A percentile compares a stretch with the other conserved stretches of the same genome.
phyloP scores from a whole-genome alignment of 2,113 vertebrate species.

The Sinocyclocheilus rhinocerous region DNA sequence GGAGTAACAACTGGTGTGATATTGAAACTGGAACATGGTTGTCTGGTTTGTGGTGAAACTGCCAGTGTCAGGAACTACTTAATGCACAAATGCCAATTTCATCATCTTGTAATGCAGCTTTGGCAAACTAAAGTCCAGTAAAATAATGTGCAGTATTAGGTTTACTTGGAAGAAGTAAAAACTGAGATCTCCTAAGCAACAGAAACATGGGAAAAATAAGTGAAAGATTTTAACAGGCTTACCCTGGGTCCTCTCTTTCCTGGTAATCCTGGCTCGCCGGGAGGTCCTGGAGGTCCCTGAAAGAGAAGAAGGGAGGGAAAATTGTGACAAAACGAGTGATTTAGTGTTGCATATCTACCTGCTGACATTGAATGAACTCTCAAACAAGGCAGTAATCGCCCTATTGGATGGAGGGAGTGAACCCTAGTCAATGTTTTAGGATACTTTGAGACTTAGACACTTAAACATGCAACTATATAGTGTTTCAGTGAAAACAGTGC shows the following conservation, averaged over 20 bases:
- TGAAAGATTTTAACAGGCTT: slow-evolving; percentile 67
- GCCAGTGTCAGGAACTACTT: no score
- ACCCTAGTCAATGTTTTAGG: background rate
- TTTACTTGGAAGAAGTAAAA: background rate
- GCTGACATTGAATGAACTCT: slow-evolving; percentile 30
- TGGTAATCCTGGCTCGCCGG: slow-evolving; percentile 86
- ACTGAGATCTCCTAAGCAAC: background rate
- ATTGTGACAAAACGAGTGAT: slow-evolving; percentile 30
- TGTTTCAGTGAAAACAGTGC: background rate
- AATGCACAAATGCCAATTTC: background rate
- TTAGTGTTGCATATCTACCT: slow-evolving; percentile 41
- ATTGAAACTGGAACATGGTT: background rate
- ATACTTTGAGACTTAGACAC: background rate
- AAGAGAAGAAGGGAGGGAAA: slow-evolving; percentile 53
- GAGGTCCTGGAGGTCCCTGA: slow-evolving; percentile 87
- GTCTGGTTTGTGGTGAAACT: background rate
- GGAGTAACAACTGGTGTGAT: background rate
- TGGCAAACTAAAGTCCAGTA: background rate
- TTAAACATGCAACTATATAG: background rate
- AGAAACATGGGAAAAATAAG: background rate
- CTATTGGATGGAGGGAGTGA: background rate
- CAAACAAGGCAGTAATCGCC: slow-evolving; percentile 4
- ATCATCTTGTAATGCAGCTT: slow-evolving; percentile 1
- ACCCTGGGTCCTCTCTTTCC: slow-evolving; percentile 91
- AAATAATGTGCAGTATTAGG: background rate